Percentiles rank a stretch among this genome's conserved stretches.
Evolutionary conservation across 2,888 invertebrate species (phyloP).

Genomic region (Ormyrus rosae): DNA sequence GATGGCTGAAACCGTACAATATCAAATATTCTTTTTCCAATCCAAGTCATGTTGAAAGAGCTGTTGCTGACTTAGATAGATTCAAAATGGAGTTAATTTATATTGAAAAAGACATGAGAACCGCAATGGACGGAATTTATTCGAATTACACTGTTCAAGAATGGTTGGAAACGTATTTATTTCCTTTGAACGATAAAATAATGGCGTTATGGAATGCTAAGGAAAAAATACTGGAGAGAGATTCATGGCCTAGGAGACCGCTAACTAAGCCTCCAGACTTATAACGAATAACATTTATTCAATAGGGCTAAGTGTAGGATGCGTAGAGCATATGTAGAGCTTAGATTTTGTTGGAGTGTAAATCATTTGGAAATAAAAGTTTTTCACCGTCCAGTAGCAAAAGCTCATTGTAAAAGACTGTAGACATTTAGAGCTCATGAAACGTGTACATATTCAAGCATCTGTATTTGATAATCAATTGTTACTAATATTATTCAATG

Average conservation of each 20-base stretch:
- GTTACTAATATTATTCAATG: slow-evolving; percentile 16
- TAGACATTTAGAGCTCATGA: slow-evolving; percentile 12
- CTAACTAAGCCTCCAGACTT: slow-evolving; percentile 60
- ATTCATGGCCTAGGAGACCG: slow-evolving; percentile 78
- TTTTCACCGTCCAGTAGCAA: slow-evolving; percentile 50
- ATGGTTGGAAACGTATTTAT: slow-evolving; percentile 75
- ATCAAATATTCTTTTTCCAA: slow-evolving; percentile 77
- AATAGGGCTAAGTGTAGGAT: slow-evolving; percentile 32
- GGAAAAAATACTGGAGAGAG: slow-evolving; percentile 75
- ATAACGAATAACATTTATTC: slow-evolving; percentile 45
- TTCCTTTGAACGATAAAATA: slow-evolving; percentile 73
- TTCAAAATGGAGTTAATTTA: slow-evolving; percentile 74
- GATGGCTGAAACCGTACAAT: slow-evolving; percentile 79
- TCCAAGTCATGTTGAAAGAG: slow-evolving; percentile 77
- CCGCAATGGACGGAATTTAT: slow-evolving; percentile 75
- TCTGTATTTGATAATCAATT: slow-evolving; percentile 24
- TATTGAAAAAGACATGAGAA: slow-evolving; percentile 74
- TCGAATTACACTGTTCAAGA: slow-evolving; percentile 75
- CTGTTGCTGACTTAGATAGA: slow-evolving; percentile 73
- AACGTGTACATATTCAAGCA: slow-evolving; percentile 24
- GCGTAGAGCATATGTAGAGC: slow-evolving; percentile 26
- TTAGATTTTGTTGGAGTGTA: slow-evolving; percentile 42
- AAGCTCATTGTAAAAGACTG: slow-evolving; percentile 26
- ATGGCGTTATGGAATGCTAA: slow-evolving; percentile 73
- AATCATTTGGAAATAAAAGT: slow-evolving; percentile 30